Evolutionary conservation across 2,888 invertebrate species (phyloP).

Genomic region (Parnassius apollo): DNA sequence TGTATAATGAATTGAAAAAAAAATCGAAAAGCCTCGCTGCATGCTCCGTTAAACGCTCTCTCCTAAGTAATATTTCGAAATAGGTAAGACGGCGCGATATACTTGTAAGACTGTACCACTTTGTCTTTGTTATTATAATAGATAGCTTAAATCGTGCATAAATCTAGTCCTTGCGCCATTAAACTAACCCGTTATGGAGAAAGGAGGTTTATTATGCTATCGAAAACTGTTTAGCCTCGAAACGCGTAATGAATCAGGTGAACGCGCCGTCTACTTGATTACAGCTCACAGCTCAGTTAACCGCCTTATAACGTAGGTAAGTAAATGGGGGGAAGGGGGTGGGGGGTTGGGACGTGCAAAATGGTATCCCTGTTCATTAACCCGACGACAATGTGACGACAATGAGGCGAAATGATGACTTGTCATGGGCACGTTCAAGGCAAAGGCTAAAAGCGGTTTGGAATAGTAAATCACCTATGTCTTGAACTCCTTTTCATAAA

Average conservation of each 20-base stretch:
- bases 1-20: no score
- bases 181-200: constrained; percentile 6
- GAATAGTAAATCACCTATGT: neutral
- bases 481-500: no score
- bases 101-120: no score
- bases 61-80: no score
- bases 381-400: constrained; percentile 55
- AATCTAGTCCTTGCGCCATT: constrained; percentile 1
- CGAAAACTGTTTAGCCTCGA: constrained; percentile 7
- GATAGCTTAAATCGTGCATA: neutral
- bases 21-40: no score
- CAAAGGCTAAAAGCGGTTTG: constrained; percentile 21
- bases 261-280: constrained; percentile 38
- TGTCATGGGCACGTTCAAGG: constrained; percentile 35
- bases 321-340: constrained; percentile 8
- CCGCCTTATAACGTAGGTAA: constrained; percentile 36
- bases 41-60: no score
- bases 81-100: no score
- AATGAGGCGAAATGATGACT: constrained; percentile 58
- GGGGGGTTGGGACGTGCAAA: constrained; percentile 33
- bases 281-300: constrained; percentile 39
- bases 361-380: constrained; percentile 63
- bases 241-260: constrained; percentile 34
- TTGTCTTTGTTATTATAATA: neutral
- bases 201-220: constrained; percentile 13